Conservation (phyloP, 2,888 invertebrate genomes). For the Mimumesa dahlbomi region DNA sequence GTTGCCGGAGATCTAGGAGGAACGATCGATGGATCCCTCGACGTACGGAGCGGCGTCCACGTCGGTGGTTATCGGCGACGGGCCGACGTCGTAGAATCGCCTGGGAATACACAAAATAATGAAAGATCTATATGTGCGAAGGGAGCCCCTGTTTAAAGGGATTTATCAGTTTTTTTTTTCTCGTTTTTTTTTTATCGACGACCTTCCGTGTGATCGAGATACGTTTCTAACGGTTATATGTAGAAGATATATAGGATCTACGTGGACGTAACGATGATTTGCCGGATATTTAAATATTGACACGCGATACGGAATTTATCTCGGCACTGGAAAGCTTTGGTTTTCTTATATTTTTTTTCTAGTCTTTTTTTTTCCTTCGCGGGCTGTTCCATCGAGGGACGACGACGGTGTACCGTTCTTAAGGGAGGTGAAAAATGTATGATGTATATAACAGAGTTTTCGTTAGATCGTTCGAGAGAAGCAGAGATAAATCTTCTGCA, state of each 20-base stretch:
- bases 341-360: too few species aligned
- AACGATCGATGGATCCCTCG: slow-evolving; percentile 27
- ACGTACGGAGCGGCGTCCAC: background rate
- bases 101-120: slow-evolving; percentile 19
- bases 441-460: slow-evolving; percentile 19
- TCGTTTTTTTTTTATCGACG: too few species aligned
- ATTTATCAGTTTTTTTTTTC: too few species aligned
- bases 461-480: slow-evolving; percentile 7
- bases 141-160: too few species aligned
- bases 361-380: background rate
- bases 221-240: too few species aligned
- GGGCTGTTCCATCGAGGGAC: background rate
- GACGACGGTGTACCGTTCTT: background rate
- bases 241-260: slow-evolving; percentile 5
- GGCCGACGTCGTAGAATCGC: slow-evolving; percentile 14
- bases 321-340: too few species aligned
- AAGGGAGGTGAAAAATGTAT: background rate
- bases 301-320: background rate
- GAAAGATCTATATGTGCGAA: too few species aligned
- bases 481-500: slow-evolving; percentile 19
- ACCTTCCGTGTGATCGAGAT: too few species aligned
- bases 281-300: slow-evolving; percentile 22
- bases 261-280: slow-evolving; percentile 23
- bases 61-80: slow-evolving; percentile 7
- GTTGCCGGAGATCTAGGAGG: slow-evolving; percentile 43